phyloP scores from a whole-genome alignment of 2,797 vertebrate species.

The Micrastur ruficollis region DNA sequence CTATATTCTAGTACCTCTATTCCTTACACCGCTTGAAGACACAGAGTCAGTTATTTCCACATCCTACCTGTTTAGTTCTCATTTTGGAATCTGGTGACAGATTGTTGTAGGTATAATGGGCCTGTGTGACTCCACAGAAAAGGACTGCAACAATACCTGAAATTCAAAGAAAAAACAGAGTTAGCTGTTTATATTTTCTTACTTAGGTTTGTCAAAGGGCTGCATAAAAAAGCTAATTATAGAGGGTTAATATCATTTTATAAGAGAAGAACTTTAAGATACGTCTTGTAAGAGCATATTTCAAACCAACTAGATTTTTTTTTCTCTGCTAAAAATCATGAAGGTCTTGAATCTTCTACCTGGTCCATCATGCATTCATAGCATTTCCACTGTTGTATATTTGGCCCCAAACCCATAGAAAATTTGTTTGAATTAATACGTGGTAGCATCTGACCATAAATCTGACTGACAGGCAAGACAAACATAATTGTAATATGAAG shows the following conservation, averaged over 20 bases:
- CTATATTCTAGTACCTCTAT: neutral
- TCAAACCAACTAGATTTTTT: neutral
- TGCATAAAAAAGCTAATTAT: neutral
- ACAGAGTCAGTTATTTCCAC: neutral
- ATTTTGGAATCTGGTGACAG: constrained; percentile 80
- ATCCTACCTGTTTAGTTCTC: constrained; percentile 83
- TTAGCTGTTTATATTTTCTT: neutral
- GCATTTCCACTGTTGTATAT: neutral
- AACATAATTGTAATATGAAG: neutral
- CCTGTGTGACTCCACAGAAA: constrained; percentile 87
- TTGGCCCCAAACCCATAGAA: neutral
- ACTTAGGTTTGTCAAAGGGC: neutral
- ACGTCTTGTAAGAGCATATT: neutral
- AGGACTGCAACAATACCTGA: constrained; percentile 87
- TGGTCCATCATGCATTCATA: neutral
- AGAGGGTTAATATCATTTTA: neutral
- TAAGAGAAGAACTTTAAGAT: neutral
- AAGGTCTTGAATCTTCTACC: neutral
- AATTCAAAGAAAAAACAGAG: constrained; percentile 22
- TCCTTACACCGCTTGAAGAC: neutral
- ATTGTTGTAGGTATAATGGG: constrained; percentile 86
- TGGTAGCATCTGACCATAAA: neutral
- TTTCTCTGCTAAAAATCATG: neutral
- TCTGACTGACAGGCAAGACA: neutral
- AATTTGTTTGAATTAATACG: neutral